phyloP scores from a whole-genome alignment of 1,140 invertebrate genomes.

The Drosophila nigrodunni region DNA sequence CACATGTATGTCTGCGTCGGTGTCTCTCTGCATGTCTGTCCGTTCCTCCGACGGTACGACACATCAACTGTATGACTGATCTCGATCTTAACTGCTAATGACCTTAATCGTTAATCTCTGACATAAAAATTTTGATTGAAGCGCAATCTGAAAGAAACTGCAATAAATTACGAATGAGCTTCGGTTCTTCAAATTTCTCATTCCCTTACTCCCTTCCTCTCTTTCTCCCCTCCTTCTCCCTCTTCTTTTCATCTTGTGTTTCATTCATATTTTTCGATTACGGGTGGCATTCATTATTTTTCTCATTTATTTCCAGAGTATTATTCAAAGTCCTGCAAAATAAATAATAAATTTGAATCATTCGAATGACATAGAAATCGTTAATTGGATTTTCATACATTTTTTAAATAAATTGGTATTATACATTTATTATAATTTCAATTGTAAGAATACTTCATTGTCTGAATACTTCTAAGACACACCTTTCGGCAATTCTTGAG shows the following conservation, averaged over 20 bases:
- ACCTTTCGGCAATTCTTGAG: no score
- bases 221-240: background rate
- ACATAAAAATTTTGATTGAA: conserved; percentile 84
- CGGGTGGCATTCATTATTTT: conserved; percentile 30
- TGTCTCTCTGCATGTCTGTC: conserved; percentile 21
- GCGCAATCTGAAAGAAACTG: conserved; percentile 66
- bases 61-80: conserved; percentile 78
- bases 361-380: background rate
- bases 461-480: no score
- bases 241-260: conserved; percentile 18
- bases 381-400: no score
- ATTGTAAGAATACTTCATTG: no score
- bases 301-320: conserved; percentile 7
- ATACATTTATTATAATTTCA: no score
- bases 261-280: conserved; percentile 34
- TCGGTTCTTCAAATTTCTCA: conserved; percentile 4
- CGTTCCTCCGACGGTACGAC: conserved; percentile 41
- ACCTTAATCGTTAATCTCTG: conserved; percentile 84
- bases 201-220: background rate
- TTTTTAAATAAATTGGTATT: no score
- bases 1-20: conserved; percentile 14
- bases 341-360: background rate
- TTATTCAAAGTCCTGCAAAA: background rate
- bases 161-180: conserved; percentile 66
- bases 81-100: conserved; percentile 83